Evolutionary conservation across 2,888 invertebrate species (phyloP), one percentile per base, ranked within the genome.

Genomic region (Eurois occulta): DNA sequence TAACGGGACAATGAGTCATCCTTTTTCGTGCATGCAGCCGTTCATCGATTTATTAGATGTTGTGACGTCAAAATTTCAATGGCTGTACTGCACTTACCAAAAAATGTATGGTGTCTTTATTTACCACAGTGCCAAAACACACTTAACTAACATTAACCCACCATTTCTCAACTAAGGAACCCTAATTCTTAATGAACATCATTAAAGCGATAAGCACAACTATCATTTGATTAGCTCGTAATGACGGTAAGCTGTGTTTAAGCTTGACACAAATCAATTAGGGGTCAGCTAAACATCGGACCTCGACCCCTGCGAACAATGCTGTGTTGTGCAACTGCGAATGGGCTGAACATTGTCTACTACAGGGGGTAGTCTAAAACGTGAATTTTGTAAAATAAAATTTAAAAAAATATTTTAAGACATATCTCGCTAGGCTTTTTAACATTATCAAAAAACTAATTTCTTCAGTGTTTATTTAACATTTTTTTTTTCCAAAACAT

Each of bases 241-340:
- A 91, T 90, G 89, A 90, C 83, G 75, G 83, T 89, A 90, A 91
- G 91, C 91, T 90, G 89, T 89, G 87, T 89, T 90, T 89, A 90
- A 81, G 87, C 86, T 72, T 79, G 86, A 85, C 88, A 89, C 91
- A 92, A 93, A 94, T 93, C 92, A 91, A 93, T 93, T 92, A 92
- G 83, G 93, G 95, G 94, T 95, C 94, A 93, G 91, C 92, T 91
- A 90, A 91, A 90, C 89, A 87, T 79, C 77, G 87, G 87, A 81
- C 90, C 89, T 87, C 92, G 92, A 93, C 94, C 95, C 91, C 86
- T 80, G 88, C 89, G 93, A 94, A 92, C 93, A 93, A 92, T 92
- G 93, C 91, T 89, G 75, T 87, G 89, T 91, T 90, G 89, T 88
- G 90, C 90, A 92, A 91, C 89, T 43, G 71, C 35, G 73, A 82